Evolutionary conservation across 1,140 invertebrate species (phyloP), one percentile per base, ranked within the genome.

Genomic region (Holotrichia oblita): DNA sequence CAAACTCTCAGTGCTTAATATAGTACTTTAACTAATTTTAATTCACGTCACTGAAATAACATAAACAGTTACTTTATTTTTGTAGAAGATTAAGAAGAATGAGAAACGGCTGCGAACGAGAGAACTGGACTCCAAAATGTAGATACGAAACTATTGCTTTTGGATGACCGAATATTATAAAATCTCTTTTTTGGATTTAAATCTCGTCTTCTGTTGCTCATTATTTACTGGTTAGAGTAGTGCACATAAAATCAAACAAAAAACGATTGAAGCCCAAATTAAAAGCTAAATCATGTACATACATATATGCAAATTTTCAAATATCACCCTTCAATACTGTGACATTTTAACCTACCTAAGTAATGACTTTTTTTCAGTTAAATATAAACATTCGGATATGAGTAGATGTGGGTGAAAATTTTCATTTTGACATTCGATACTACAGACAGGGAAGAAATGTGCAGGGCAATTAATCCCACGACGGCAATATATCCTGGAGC

Each of bases 351-450:
- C 6, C 14, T 3, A 17, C 14, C 17, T 17, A 55, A 55, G n/a
- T 55, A n/a, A 17, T n/a, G 6, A 6, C 14, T 17, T 55, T 55
- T n/a, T 14, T n/a, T n/a, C 17, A n/a, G 17, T 17, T 55, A 17
- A 17, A 55, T 55, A 6, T n/a, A 14, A 17, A 6, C 14, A 27
- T 20, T 17, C 17, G 20, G 2, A 7, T 34, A 69, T 34, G 20
- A 8, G 59, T 61, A n/a, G 14, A 22, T 22, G n/a, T 9, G n/a
- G 3, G 6, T 0, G 61, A 22, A 3, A 69, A 69, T 69, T 69
- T 69, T 69, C 61, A 69, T 69, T 69, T 69, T 69, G 61, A 69
- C 22, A 27, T 24, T 20, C 61, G 22, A 69, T 69, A 69, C 24
- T 69, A 17, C 27, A 24, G 24, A 14, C 61, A 10, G 3, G 10